Percentiles rank a stretch among this genome's conserved stretches.
Conservation (phyloP, 2,797 vertebrate species). For the Cottoperca gobio region DNA sequence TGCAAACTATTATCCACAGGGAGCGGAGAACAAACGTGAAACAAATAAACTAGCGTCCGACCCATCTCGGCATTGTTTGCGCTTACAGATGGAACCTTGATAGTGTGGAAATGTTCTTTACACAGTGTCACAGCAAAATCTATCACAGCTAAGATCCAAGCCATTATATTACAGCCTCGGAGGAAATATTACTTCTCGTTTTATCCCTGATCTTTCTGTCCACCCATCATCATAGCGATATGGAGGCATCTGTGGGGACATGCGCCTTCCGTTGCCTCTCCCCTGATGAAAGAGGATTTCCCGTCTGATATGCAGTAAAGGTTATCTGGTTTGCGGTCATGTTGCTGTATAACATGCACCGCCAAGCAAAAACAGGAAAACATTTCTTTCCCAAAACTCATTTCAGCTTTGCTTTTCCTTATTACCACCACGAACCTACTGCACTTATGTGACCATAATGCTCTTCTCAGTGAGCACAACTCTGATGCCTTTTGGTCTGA, state of each 20-base stretch:
- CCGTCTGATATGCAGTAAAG: conserved; percentile 78
- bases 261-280: conserved; percentile 59
- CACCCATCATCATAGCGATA: conserved; percentile 73
- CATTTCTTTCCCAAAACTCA: conserved; percentile 70
- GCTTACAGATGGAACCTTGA: conserved; percentile 80
- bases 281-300: conserved; percentile 79
- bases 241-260: conserved; percentile 68
- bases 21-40: conserved; percentile 81
- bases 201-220: conserved; percentile 83
- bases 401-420: conserved; percentile 78
- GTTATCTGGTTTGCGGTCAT: conserved; percentile 79
- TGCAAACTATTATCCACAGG: conserved; percentile 82
- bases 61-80: conserved; percentile 79
- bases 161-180: conserved; percentile 79
- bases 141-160: conserved; percentile 77
- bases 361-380: conserved; percentile 73
- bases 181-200: conserved; percentile 84
- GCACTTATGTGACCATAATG: conserved; percentile 75
- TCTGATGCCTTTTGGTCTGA: conserved; percentile 59
- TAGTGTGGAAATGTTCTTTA: conserved; percentile 79
- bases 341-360: conserved; percentile 75
- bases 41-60: conserved; percentile 81
- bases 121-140: conserved; percentile 76
- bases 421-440: conserved; percentile 58
- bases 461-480: conserved; percentile 61